Evolutionary conservation across 2,797 vertebrate species (phyloP).

Genomic region (Synaphobranchus kaupii): DNA sequence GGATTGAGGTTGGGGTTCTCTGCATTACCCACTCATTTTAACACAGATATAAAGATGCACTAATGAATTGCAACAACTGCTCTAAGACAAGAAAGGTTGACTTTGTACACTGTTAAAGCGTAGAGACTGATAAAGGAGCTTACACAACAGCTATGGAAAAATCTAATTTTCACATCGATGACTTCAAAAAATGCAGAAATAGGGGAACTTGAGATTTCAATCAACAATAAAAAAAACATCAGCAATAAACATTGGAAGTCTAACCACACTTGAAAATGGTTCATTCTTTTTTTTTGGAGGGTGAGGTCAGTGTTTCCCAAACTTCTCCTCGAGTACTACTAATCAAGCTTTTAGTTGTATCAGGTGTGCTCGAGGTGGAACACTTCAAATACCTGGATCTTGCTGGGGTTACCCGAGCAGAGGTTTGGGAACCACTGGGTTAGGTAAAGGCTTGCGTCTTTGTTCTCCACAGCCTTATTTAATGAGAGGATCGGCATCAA

Average conservation of each 20-base stretch:
- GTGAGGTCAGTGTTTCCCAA: not conserved
- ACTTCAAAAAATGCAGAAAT: too few relatives aligned
- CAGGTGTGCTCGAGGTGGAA: too few relatives aligned
- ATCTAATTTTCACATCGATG: not conserved
- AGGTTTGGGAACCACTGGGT: not conserved
- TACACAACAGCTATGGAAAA: not conserved
- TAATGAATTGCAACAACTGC: not conserved
- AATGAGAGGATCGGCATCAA: conserved; percentile 95
- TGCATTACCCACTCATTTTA: not conserved
- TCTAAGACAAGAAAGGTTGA: not conserved
- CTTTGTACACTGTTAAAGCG: not conserved
- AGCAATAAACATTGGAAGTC: too few relatives aligned
- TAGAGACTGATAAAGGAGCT: not conserved
- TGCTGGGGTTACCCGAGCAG: too few relatives aligned
- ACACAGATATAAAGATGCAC: not conserved
- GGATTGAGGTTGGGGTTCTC: not conserved
- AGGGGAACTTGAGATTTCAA: too few relatives aligned
- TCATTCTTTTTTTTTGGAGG: not conserved
- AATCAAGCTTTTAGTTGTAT: too few relatives aligned
- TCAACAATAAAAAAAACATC: too few relatives aligned
- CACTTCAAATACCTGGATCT: too few relatives aligned
- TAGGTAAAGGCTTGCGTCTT: conserved; percentile 3
- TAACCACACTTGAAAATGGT: not conserved
- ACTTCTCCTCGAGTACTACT: too few relatives aligned
- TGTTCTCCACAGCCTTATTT: conserved; percentile 82